Evolutionary conservation across 2,888 invertebrate species (phyloP), one percentile per base, ranked within the genome.

Genomic region (Myathropa florea): DNA sequence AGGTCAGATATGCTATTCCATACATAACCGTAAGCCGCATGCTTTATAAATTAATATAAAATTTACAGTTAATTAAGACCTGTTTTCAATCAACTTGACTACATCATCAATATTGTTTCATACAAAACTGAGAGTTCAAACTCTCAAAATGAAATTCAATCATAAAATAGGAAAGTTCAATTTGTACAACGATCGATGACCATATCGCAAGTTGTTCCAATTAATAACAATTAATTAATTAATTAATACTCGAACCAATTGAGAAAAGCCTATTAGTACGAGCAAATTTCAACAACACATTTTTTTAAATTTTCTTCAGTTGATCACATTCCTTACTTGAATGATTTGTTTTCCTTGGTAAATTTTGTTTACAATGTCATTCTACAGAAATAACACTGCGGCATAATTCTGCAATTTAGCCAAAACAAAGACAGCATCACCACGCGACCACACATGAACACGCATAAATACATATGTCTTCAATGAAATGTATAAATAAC

Each of bases 401-500:
- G 68, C 53, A 78, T 65, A 36, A 64, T 60, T 73, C 65, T 53
- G 73, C 81, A 81, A 67, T 72, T 81, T 24, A 53, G 33, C 70
- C 77, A 70, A 82, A 73, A 86, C 72, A 77, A 86, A 82, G 70
- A 36, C 77, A 67, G 3, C 60, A 60, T 33, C 21, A 46, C 28
- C 57, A 61, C 24, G 3, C 14, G 39, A 28, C 21, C 61, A 60
- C 33, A 59, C 12, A 53, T 26, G 14, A 23, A 82, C 21, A 36
- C 36, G 59, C 61, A 81, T 60, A 77, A 77, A 81, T n/a, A 39
- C 39, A n/a, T 39, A 39, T 39, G n/a, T 82, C 85, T 82, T 86
- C 63, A 86, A 86, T 82, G 82, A 75, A 82, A 70, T 55, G 82
- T 86, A 86, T 78, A 82, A 86, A 86, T 86, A 86, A 86, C 78